Percentiles rank a stretch among this genome's conserved stretches.
These are phyloP conservation scores for Galeopsomyia nigrocyanea DNA, from an alignment of 2,888 invertebrate species.

Conservation along the genomic window DNA sequence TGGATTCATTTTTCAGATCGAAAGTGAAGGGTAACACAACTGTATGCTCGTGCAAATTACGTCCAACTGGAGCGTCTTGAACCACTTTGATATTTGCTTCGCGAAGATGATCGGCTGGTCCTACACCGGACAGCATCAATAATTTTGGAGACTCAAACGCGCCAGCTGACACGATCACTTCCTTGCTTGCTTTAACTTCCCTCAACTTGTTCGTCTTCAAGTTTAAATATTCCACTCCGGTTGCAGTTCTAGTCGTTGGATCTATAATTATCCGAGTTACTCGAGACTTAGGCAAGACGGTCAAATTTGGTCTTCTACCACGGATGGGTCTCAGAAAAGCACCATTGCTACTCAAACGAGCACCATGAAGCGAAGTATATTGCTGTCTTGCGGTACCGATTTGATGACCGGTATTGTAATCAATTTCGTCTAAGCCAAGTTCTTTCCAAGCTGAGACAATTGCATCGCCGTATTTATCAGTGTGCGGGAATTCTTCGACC, in stretches of 20 bases:
- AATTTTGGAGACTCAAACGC: slow-evolving; percentile 70
- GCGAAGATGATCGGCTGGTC: slow-evolving; percentile 65
- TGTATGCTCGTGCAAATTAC: slow-evolving; percentile 71
- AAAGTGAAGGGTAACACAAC: slow-evolving; percentile 62
- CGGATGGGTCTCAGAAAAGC: slow-evolving; percentile 78
- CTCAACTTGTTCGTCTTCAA: slow-evolving; percentile 57
- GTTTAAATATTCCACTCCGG: slow-evolving; percentile 66
- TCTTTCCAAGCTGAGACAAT: slow-evolving; percentile 75
- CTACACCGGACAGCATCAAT: slow-evolving; percentile 71
- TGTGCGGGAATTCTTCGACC: not conserved
- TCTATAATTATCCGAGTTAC: slow-evolving; percentile 71
- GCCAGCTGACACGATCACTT: slow-evolving; percentile 71
- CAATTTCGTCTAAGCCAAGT: slow-evolving; percentile 73
- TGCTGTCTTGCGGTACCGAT: slow-evolving; percentile 75
- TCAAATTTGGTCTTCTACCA: slow-evolving; percentile 65
- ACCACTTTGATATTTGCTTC: slow-evolving; percentile 64
- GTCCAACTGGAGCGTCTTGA: slow-evolving; percentile 67
- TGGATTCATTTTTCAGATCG: slow-evolving; percentile 56
- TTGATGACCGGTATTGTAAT: slow-evolving; percentile 73
- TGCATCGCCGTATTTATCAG: slow-evolving; percentile 32
- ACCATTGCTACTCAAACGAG: slow-evolving; percentile 73
- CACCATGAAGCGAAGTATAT: slow-evolving; percentile 74
- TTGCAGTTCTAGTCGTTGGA: slow-evolving; percentile 62
- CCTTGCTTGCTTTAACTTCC: slow-evolving; percentile 68
- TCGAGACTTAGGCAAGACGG: slow-evolving; percentile 67